Conservation (phyloP, 2,888 invertebrate species). For the Mimas tiliae region DNA sequence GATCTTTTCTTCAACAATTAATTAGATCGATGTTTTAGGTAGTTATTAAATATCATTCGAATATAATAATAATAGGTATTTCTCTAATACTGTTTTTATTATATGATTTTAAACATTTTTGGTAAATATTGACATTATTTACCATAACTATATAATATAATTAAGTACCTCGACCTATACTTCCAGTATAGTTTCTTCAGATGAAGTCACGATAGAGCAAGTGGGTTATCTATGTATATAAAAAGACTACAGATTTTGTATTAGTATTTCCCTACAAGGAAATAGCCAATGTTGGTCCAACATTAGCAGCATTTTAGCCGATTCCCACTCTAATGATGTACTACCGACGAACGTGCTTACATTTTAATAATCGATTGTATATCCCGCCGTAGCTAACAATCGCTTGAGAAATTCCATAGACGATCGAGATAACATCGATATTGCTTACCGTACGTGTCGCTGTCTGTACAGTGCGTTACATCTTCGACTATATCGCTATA, state of each 20-base stretch:
- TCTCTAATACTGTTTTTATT: too few species aligned
- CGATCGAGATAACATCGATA: constrained; percentile 52
- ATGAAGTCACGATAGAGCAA: too few species aligned
- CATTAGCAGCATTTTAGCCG: constrained; percentile 55
- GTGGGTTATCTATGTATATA: too few species aligned
- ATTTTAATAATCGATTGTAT: constrained; percentile 75
- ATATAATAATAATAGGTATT: too few species aligned
- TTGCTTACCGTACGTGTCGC: constrained; percentile 41
- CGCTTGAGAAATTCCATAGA: constrained; percentile 58
- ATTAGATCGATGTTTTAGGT: neutral
- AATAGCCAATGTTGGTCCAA: too few species aligned
- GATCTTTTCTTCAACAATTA: neutral
- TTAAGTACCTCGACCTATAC: too few species aligned
- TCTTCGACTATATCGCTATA: constrained; percentile 1
- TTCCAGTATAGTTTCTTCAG: too few species aligned
- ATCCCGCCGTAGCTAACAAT: constrained; percentile 57
- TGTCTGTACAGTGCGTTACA: constrained; percentile 31
- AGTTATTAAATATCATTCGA: neutral
- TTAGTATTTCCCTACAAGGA: too few species aligned
- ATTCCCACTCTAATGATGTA: constrained; percentile 58
- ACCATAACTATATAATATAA: too few species aligned
- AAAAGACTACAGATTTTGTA: too few species aligned
- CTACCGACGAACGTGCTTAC: constrained; percentile 66
- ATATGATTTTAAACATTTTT: too few species aligned
- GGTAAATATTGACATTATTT: too few species aligned